These are phyloP conservation scores for Aphidoletes aphidimyza DNA, from an alignment of 2,888 invertebrate genomes.

Conservation along the genomic window DNA sequence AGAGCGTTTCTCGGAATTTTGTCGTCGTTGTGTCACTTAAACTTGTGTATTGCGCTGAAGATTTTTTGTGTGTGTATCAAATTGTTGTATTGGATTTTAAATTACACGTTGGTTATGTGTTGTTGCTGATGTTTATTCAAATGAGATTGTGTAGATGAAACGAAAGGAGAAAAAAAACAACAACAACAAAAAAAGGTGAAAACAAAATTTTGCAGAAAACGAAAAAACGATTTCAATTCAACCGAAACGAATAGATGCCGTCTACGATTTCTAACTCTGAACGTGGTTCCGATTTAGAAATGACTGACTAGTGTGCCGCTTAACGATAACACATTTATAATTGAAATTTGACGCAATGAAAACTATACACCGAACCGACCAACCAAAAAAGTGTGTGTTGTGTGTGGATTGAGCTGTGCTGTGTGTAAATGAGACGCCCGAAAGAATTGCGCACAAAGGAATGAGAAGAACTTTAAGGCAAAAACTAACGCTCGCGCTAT, in stretches of 20 bases:
- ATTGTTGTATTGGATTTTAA: too few species aligned
- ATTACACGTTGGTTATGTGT: too few species aligned
- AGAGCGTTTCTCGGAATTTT: too few species aligned
- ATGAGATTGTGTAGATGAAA: too few species aligned
- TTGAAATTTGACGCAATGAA: slow-evolving; percentile 32
- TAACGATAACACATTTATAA: slow-evolving; percentile 52
- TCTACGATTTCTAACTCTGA: slow-evolving; percentile 47
- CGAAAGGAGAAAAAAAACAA: too few species aligned
- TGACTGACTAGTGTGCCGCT: slow-evolving; percentile 49
- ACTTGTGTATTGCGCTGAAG: too few species aligned
- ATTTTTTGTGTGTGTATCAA: too few species aligned
- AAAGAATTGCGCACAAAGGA: slow-evolving; percentile 34
- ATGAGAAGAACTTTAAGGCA: background rate
- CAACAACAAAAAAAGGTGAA: background rate
- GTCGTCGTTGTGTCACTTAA: too few species aligned
- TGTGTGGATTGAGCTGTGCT: background rate
- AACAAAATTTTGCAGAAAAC: background rate
- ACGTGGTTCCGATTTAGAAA: slow-evolving; percentile 49
- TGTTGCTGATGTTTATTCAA: too few species aligned
- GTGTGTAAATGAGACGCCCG: slow-evolving; percentile 44
- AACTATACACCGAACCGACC: background rate
- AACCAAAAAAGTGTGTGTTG: background rate
- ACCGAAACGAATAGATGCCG: slow-evolving; percentile 13
- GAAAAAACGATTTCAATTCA: background rate
- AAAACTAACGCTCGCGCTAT: slow-evolving; percentile 34